Conservation (phyloP, 2,797 vertebrate genomes). For the Hephaestus fuliginosus region DNA sequence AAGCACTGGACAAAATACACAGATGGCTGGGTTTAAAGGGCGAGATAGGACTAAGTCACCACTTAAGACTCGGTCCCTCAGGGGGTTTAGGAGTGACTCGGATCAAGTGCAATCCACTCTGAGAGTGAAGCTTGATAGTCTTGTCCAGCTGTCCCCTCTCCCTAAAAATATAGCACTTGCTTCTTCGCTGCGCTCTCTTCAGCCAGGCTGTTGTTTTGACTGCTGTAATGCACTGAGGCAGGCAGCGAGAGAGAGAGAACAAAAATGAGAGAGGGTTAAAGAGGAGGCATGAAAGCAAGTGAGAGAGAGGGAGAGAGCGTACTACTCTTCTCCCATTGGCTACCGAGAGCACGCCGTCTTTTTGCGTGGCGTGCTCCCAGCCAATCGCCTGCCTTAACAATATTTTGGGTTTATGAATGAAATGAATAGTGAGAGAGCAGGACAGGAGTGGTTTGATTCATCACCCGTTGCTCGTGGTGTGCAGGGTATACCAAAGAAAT, state of each 20-base stretch:
- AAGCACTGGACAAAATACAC: constrained; percentile 35
- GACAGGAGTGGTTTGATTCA: constrained; percentile 75
- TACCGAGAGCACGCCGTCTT: constrained; percentile 62
- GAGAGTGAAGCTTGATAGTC: constrained; percentile 17
- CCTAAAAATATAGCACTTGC: constrained; percentile 37
- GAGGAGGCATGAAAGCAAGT: constrained; percentile 57
- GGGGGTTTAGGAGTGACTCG: constrained; percentile 33
- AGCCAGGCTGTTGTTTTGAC: constrained; percentile 66
- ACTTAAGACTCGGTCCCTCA: constrained; percentile 36
- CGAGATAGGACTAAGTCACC: constrained; percentile 45
- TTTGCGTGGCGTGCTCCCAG: constrained; percentile 61
- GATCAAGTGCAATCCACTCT: constrained; percentile 32
- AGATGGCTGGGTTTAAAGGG: constrained; percentile 49
- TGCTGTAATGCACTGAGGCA: constrained; percentile 62
- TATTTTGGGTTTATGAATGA: constrained; percentile 86
- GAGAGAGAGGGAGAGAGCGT: constrained; percentile 63
- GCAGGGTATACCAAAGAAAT: constrained; percentile 25
- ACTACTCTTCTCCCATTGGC: constrained; percentile 77
- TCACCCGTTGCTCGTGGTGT: constrained; percentile 55
- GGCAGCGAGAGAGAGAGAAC: constrained; percentile 45
- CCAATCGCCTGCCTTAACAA: constrained; percentile 69
- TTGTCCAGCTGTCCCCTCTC: constrained; percentile 23
- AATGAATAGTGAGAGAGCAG: constrained; percentile 70
- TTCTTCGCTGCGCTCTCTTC: constrained; percentile 22
- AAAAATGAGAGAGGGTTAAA: constrained; percentile 74